phyloP scores from a whole-genome alignment of 2,888 invertebrate genomes.

The Andrena chrysosceles region DNA sequence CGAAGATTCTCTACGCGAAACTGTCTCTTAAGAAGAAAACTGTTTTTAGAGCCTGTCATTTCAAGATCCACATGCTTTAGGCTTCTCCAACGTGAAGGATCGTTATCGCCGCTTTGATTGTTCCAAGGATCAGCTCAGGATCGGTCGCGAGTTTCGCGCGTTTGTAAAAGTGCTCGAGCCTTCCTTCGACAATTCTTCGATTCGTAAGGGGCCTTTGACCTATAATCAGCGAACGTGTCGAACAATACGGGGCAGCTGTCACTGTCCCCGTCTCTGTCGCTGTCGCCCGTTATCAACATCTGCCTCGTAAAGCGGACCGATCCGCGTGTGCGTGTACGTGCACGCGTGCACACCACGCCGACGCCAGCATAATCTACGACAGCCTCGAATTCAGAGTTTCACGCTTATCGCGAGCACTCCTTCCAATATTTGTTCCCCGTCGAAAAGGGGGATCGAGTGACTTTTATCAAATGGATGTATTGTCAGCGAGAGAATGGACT shows the following conservation, averaged over 20 bases:
- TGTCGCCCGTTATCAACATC: slow-evolving; percentile 79
- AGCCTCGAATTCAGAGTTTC: slow-evolving; percentile 71
- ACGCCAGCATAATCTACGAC: slow-evolving; percentile 70
- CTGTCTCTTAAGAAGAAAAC: too few relatives aligned
- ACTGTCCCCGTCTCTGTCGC: slow-evolving; percentile 72
- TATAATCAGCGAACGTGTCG: slow-evolving; percentile 74
- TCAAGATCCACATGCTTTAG: too few relatives aligned
- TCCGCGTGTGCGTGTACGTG: slow-evolving; percentile 54
- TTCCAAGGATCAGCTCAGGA: too few relatives aligned
- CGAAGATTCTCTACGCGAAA: too few relatives aligned
- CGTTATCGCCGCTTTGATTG: too few relatives aligned
- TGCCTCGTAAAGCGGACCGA: slow-evolving; percentile 77
- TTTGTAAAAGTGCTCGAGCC: slow-evolving; percentile 21
- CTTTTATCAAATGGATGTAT: slow-evolving; percentile 70
- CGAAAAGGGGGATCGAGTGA: slow-evolving; percentile 69
- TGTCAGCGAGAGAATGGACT: slow-evolving; percentile 70
- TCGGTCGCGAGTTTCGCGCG: too few relatives aligned
- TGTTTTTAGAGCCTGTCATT: too few relatives aligned
- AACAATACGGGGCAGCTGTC: slow-evolving; percentile 79
- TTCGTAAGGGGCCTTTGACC: slow-evolving; percentile 77
- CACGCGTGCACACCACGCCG: slow-evolving; percentile 43
- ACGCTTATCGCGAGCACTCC: slow-evolving; percentile 72
- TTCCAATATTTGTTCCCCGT: slow-evolving; percentile 76
- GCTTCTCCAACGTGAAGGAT: too few relatives aligned
- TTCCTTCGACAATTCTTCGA: slow-evolving; percentile 63